Percentiles rank a stretch among this genome's conserved stretches.
phyloP scores from a whole-genome alignment of 2,113 vertebrate species.

The Cynocephalus volans region DNA sequence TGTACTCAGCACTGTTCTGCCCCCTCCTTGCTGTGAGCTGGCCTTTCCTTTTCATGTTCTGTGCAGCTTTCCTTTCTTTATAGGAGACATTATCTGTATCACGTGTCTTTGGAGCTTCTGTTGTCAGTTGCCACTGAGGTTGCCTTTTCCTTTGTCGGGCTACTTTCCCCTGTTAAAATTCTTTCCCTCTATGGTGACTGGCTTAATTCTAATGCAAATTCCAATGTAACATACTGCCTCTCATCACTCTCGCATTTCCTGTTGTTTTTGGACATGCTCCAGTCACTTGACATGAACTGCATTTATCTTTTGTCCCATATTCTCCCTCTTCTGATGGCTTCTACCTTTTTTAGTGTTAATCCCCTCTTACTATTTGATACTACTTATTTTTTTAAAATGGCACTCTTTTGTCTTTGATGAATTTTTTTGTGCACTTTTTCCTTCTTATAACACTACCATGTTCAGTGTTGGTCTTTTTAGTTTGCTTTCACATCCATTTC shows the following conservation, averaged over 20 bases:
- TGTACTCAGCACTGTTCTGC: neutral
- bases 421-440: slow-evolving; percentile 8
- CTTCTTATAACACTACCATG: slow-evolving; percentile 75
- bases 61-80: slow-evolving; percentile 15
- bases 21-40: neutral
- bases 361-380: slow-evolving; percentile 71
- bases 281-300: slow-evolving; percentile 34
- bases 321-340: slow-evolving; percentile 56
- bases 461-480: slow-evolving; percentile 62
- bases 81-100: neutral
- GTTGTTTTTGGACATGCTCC: slow-evolving; percentile 59
- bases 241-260: slow-evolving; percentile 42
- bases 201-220: slow-evolving; percentile 82
- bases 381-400: slow-evolving; percentile 71
- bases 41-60: neutral
- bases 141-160: slow-evolving; percentile 30
- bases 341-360: slow-evolving; percentile 78
- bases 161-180: neutral
- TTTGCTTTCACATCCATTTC: slow-evolving; percentile 71
- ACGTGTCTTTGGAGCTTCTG: neutral
- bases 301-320: slow-evolving; percentile 77
- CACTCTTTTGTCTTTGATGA: slow-evolving; percentile 78
- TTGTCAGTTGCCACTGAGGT: slow-evolving; percentile 46
- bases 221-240: slow-evolving; percentile 60
- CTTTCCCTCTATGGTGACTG: slow-evolving; percentile 65